A percentile compares a stretch with the other conserved stretches of the same genome.
These are phyloP conservation scores for Podilymbus podiceps DNA, from an alignment of 2,113 vertebrate genomes.

Conservation along the genomic window DNA sequence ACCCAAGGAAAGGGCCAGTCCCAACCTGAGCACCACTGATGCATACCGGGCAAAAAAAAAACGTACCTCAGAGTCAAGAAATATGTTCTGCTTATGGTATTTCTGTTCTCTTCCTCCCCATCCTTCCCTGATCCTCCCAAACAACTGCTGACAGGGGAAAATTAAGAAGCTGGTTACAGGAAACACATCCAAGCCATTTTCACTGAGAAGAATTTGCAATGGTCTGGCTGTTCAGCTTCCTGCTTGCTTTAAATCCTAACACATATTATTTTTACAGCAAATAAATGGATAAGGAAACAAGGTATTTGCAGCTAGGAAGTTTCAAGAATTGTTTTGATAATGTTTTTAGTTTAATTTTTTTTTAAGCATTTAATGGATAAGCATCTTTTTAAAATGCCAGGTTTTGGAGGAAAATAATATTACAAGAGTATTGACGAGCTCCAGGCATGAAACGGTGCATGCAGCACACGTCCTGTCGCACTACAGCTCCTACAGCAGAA, in stretches of 20 bases:
- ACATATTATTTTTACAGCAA: neutral
- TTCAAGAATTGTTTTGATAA: neutral
- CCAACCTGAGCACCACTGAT: neutral
- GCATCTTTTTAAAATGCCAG: neutral
- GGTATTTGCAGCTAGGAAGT: neutral
- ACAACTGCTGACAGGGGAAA: neutral
- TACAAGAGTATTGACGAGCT: neutral
- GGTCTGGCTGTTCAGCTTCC: neutral
- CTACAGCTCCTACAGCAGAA: neutral
- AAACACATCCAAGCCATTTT: neutral
- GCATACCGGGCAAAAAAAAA: neutral
- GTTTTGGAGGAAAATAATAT: neutral
- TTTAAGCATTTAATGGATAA: neutral
- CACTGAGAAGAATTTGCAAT: constrained; percentile 3
- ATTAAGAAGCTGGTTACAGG: neutral
- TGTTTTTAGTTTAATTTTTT: neutral
- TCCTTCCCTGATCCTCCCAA: neutral
- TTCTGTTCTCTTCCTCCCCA: neutral
- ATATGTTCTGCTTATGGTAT: rapidly evolving
- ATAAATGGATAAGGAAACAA: neutral
- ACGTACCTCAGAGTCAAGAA: neutral
- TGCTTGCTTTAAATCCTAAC: neutral
- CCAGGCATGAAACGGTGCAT: neutral
- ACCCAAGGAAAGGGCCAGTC: neutral
- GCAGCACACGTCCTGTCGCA: neutral